These are phyloP conservation scores for Tenthredo distinguenda DNA, from an alignment of 2,888 invertebrate genomes.

Conservation along the genomic window DNA sequence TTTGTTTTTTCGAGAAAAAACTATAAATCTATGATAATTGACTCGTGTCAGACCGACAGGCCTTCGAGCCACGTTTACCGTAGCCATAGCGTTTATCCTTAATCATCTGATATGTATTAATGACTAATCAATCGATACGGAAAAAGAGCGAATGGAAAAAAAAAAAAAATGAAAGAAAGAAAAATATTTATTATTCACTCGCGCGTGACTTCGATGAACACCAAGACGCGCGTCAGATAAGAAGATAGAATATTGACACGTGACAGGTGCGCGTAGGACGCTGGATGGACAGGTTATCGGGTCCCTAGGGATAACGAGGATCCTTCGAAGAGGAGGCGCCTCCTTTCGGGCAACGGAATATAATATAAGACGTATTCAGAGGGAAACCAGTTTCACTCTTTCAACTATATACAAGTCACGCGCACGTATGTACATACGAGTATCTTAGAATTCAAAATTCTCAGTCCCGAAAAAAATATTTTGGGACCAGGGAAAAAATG, in stretches of 20 bases:
- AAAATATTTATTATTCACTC: neutral
- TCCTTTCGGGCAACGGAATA: neutral
- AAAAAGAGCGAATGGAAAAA: neutral
- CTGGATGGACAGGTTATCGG: slow-evolving; percentile 5
- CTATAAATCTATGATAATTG: slow-evolving; percentile 26
- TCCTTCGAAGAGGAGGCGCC: neutral
- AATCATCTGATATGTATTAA: neutral
- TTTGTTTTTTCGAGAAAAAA: neutral
- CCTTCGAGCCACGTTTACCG: too few relatives aligned
- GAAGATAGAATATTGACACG: slow-evolving; percentile 9
- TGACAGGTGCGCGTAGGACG: slow-evolving; percentile 21
- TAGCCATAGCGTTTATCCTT: neutral
- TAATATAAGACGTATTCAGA: neutral
- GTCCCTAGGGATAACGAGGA: slow-evolving; percentile 7
- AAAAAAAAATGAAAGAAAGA: neutral
- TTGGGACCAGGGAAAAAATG: neutral
- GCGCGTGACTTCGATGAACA: neutral
- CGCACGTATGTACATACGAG: neutral
- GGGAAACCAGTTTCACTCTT: slow-evolving; percentile 6
- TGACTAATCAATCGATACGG: neutral
- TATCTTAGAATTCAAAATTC: neutral
- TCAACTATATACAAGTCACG: slow-evolving; percentile 26
- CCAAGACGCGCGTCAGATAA: neutral
- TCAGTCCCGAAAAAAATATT: neutral
- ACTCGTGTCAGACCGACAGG: too few relatives aligned